Evolutionary conservation across 2,888 invertebrate species (phyloP).

Genomic region (Dugesia japonica): DNA sequence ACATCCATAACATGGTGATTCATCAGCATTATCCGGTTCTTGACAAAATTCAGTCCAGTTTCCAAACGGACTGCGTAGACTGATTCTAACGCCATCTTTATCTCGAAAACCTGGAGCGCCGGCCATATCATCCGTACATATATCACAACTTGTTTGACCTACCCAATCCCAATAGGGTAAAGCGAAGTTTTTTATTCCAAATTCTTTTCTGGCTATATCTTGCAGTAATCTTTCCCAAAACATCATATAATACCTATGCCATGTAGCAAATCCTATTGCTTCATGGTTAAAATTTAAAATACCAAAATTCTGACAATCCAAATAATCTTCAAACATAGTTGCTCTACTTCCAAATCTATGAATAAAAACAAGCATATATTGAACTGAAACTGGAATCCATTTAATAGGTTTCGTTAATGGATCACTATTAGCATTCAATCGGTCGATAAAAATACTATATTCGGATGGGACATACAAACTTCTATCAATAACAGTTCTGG

Average conservation of each 20-base stretch:
- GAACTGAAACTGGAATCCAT: conserved; percentile 10
- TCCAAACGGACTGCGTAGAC: conserved; percentile 30
- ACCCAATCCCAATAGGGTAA: conserved; percentile 34
- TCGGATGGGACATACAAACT: not conserved
- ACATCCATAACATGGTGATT: conserved; percentile 31
- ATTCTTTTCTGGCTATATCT: conserved; percentile 28
- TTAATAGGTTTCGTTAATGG: conserved; percentile 24
- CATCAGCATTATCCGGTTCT: conserved; percentile 20
- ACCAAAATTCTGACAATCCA: not conserved
- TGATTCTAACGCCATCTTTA: conserved; percentile 17
- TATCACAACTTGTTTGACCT: conserved; percentile 28
- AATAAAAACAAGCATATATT: conserved; percentile 25
- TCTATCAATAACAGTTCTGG: conserved; percentile 4
- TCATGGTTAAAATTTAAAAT: conserved; percentile 30
- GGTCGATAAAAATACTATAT: not conserved
- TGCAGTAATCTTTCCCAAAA: conserved; percentile 30
- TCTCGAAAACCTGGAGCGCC: conserved; percentile 26
- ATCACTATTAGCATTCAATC: conserved; percentile 7
- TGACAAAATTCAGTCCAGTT: conserved; percentile 31
- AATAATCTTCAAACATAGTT: conserved; percentile 26
- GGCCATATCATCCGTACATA: conserved; percentile 33
- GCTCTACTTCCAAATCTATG: conserved; percentile 32
- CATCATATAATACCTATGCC: conserved; percentile 35
- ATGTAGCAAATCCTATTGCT: conserved; percentile 29
- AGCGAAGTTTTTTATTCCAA: conserved; percentile 26